Evolutionary conservation across 2,888 invertebrate species (phyloP).

Genomic region (Coremacera marginata): DNA sequence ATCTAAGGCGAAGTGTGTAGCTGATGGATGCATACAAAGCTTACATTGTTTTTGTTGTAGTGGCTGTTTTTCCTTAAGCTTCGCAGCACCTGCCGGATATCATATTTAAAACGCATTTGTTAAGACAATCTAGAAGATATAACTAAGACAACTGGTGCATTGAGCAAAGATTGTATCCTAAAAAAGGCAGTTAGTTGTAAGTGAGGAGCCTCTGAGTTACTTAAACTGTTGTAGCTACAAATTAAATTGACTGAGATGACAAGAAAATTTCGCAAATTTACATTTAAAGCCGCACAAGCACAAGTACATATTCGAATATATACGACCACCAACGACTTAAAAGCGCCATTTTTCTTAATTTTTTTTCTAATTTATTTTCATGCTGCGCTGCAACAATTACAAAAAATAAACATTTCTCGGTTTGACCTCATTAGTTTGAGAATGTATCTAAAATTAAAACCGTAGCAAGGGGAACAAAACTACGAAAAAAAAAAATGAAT

Average conservation of each 20-base stretch:
- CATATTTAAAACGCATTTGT: not conserved
- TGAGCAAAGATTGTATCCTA: no score
- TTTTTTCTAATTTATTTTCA: not conserved
- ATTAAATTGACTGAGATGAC: not conserved
- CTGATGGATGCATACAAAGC: not conserved
- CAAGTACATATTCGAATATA: not conserved
- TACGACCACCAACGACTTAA: not conserved
- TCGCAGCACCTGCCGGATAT: not conserved
- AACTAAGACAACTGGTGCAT: no score
- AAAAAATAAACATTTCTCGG: slow-evolving; percentile 13
- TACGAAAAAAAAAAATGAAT: not conserved
- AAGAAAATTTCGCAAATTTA: not conserved
- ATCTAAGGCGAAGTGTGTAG: not conserved
- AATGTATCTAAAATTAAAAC: slow-evolving; percentile 6
- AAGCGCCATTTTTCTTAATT: not conserved
- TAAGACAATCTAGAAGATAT: not conserved
- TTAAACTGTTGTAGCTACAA: not conserved
- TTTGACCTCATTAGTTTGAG: slow-evolving; percentile 17
- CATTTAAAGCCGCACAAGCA: not conserved
- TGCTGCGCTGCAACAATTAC: not conserved
- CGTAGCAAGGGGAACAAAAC: not conserved
- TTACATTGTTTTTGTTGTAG: not conserved
- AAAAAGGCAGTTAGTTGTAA: no score
- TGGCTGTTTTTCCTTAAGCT: not conserved
- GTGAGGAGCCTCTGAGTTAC: no score